Conservation (phyloP, 2,888 invertebrate species). For the Ditula angustiorana region DNA sequence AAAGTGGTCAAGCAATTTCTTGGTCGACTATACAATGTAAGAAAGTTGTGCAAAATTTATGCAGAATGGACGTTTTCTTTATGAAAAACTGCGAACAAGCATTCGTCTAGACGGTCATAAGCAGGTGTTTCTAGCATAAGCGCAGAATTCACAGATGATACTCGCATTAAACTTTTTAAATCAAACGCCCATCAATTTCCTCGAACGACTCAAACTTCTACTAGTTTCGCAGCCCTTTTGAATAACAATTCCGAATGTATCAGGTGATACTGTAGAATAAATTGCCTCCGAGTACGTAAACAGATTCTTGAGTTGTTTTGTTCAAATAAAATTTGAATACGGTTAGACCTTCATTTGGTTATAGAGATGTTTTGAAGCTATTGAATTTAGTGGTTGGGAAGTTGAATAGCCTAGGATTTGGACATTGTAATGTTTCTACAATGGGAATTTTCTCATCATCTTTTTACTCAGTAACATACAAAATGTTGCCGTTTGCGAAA, state of each 20-base stretch:
- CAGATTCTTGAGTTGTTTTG: constrained; percentile 29
- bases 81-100: no score
- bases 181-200: constrained; percentile 25
- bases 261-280: constrained; percentile 18
- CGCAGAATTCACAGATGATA: not conserved
- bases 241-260: constrained; percentile 36
- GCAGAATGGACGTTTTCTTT: no score
- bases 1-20: no score
- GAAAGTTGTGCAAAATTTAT: no score
- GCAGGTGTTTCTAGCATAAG: not conserved
- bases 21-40: no score
- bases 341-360: constrained; percentile 6
- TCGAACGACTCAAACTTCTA: constrained; percentile 23
- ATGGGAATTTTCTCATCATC: not conserved
- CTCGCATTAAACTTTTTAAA: constrained; percentile 27
- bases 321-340: constrained; percentile 29
- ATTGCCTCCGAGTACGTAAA: constrained; percentile 10
- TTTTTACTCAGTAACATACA: no score
- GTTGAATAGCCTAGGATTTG: constrained; percentile 10
- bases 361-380: constrained; percentile 1
- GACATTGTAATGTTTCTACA: not conserved
- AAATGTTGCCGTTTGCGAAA: no score
- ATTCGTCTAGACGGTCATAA: no score
- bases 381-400: not conserved
- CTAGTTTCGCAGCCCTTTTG: not conserved